Evolutionary conservation across 2,888 invertebrate genomes (phyloP).

Genomic region (Melangyna quadrimaculata): DNA sequence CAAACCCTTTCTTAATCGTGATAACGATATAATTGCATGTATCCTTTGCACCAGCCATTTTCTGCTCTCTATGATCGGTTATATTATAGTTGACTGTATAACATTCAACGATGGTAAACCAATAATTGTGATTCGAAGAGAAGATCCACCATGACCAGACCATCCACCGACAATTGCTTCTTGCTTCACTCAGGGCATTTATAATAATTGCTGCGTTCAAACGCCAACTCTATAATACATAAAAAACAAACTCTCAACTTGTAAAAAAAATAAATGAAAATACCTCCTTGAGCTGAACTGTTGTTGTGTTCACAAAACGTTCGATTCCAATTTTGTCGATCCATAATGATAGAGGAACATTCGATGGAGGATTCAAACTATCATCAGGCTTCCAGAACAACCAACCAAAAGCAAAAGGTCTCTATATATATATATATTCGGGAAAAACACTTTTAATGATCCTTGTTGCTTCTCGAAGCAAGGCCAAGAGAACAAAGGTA

Average conservation of each 20-base stretch:
- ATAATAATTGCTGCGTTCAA: constrained; percentile 71
- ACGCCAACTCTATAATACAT: constrained; percentile 26
- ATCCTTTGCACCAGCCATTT: constrained; percentile 66
- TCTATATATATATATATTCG: too few species aligned
- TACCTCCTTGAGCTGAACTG: constrained; percentile 1
- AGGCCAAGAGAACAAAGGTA: constrained; percentile 26
- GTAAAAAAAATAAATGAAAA: not conserved
- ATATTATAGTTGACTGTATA: constrained; percentile 9
- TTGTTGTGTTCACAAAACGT: constrained; percentile 22
- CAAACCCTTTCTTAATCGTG: constrained; percentile 66
- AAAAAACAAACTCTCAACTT: not conserved
- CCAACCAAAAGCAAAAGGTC: constrained; percentile 24
- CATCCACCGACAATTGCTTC: constrained; percentile 34
- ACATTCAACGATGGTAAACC: constrained; percentile 59
- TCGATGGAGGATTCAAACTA: constrained; percentile 31
- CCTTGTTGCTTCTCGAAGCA: constrained; percentile 45
- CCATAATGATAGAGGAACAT: constrained; percentile 65
- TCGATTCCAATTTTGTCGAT: constrained; percentile 63
- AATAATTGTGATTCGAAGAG: constrained; percentile 70
- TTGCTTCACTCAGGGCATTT: constrained; percentile 64
- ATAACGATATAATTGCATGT: constrained; percentile 71
- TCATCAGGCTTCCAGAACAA: constrained; percentile 17
- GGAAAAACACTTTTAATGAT: constrained; percentile 67
- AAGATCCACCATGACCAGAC: too few species aligned
- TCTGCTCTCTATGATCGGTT: constrained; percentile 68